These are phyloP conservation scores for Zelleria hepariella DNA, from an alignment of 2,888 invertebrate species.

Conservation along the genomic window DNA sequence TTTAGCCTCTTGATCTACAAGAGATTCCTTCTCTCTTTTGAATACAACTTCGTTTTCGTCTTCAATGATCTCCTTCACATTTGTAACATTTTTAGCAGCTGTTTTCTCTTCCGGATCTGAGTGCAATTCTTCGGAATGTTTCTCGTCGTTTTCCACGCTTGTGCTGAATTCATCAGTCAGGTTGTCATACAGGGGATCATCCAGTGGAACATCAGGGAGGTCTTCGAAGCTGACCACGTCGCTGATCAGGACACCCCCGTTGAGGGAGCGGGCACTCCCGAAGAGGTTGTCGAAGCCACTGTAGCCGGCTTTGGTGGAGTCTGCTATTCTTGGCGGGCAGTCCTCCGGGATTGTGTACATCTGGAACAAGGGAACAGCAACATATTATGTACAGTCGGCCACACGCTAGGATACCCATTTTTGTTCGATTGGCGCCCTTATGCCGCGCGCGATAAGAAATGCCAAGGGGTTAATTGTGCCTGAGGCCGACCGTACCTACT, in stretches of 20 bases:
- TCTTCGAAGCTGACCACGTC: conserved; percentile 53
- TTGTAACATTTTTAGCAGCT: not conserved
- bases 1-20: not conserved
- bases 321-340: conserved; percentile 43
- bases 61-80: conserved; percentile 8
- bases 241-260: conserved; percentile 44
- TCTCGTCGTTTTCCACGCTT: not conserved
- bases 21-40: not conserved
- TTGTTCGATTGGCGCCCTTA: too few species aligned
- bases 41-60: conserved; percentile 1
- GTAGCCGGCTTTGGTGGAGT: conserved; percentile 33
- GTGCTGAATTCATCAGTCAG: conserved; percentile 21
- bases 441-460: too few species aligned
- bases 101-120: not conserved
- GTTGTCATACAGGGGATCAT: conserved; percentile 54
- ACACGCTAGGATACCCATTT: too few species aligned
- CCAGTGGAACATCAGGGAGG: conserved; percentile 53
- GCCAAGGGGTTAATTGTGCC: too few species aligned
- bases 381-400: too few species aligned
- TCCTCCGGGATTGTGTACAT: conserved; percentile 60
- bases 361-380: too few species aligned
- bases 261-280: conserved; percentile 39
- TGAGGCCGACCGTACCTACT: too few species aligned
- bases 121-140: conserved; percentile 14
- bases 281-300: conserved; percentile 43